Evolutionary conservation across 1,140 invertebrate genomes (phyloP).

Genomic region (Doryteuthis pealeii): DNA sequence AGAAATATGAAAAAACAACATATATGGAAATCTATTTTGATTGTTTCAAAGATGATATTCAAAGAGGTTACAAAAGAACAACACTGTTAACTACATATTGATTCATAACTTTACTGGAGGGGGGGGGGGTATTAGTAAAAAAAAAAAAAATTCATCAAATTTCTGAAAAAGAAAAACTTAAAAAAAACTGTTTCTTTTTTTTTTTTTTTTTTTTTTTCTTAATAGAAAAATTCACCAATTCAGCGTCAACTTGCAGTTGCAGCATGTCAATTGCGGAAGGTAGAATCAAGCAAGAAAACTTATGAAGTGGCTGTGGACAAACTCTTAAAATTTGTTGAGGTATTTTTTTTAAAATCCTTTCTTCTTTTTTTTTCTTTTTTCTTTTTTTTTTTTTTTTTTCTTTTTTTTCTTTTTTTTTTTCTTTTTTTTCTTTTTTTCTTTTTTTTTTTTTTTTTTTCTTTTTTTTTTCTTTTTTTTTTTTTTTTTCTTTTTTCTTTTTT

Average conservation of each 20-base stretch:
- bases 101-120: too few relatives aligned
- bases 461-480: neutral
- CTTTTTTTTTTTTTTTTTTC: neutral
- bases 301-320: conserved; percentile 56
- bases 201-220: too few relatives aligned
- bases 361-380: neutral
- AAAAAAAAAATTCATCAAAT: too few relatives aligned
- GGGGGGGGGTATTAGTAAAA: too few relatives aligned
- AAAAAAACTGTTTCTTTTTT: too few relatives aligned
- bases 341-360: conserved; percentile 17
- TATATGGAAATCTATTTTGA: too few relatives aligned
- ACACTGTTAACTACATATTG: too few relatives aligned
- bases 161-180: too few relatives aligned
- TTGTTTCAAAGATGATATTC: too few relatives aligned
- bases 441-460: neutral
- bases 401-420: neutral
- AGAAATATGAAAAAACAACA: too few relatives aligned
- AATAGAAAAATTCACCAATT: conserved; percentile 36
- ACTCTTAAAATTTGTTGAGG: conserved; percentile 53
- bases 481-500: neutral
- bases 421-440: neutral
- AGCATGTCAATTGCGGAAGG: conserved; percentile 53
- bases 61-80: too few relatives aligned
- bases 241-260: conserved; percentile 49
- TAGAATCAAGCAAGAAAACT: conserved; percentile 50